Evolutionary conservation across 2,797 vertebrate species (phyloP).

Genomic region (Danio kyathit): DNA sequence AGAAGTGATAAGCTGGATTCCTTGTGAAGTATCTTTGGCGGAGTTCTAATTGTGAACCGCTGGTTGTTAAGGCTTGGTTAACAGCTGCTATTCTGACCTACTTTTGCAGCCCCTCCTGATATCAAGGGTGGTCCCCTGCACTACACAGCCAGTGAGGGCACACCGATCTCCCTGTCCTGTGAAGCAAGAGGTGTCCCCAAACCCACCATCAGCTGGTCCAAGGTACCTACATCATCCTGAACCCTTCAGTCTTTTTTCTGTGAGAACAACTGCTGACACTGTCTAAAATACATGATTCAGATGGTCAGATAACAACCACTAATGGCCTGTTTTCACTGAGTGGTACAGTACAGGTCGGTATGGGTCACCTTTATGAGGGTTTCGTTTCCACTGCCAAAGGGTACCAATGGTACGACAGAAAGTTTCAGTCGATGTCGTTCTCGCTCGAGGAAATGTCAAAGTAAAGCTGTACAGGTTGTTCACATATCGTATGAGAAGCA

Average conservation of each 20-base stretch:
- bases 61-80: constrained; percentile 57
- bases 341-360: no score
- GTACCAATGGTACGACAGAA: no score
- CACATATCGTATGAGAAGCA: no score
- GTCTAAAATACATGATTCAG: no score
- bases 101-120: constrained; percentile 85
- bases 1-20: constrained; percentile 39
- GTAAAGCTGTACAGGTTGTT: no score
- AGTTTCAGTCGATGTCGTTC: no score
- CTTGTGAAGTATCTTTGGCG: constrained; percentile 36
- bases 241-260: background rate
- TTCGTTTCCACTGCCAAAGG: no score
- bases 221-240: constrained; percentile 76
- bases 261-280: no score
- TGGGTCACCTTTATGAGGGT: no score
- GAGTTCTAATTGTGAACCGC: constrained; percentile 40
- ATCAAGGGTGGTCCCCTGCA: constrained; percentile 84
- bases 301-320: no score
- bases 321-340: no score
- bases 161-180: constrained; percentile 81
- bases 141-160: constrained; percentile 84
- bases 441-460: no score
- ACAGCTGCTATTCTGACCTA: constrained; percentile 60
- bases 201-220: constrained; percentile 88
- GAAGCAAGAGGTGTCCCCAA: constrained; percentile 81